A percentile compares a stretch with the other conserved stretches of the same genome.
These are phyloP conservation scores for Pangasius mekongensis DNA, from an alignment of 2,797 vertebrate species.

Conservation along the genomic window DNA sequence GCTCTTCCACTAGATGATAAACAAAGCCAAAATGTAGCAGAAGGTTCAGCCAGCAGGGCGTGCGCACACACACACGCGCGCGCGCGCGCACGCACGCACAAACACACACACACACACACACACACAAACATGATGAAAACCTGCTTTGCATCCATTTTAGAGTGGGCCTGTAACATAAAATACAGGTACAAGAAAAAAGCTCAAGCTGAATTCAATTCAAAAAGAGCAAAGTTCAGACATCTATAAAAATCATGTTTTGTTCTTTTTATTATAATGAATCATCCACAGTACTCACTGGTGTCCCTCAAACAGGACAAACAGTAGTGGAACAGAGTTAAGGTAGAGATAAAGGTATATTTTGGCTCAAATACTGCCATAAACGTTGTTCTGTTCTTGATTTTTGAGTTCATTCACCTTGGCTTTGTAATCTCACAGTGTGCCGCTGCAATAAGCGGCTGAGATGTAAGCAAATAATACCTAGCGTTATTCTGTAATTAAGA, in stretches of 20 bases:
- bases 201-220: not conserved
- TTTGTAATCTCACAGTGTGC: not conserved
- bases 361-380: not conserved
- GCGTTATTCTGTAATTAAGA: not conserved
- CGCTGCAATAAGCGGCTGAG: not conserved
- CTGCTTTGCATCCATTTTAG: not conserved
- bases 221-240: not conserved
- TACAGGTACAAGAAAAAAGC: not conserved
- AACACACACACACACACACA: not conserved
- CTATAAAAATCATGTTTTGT: not conserved
- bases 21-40: constrained; percentile 12
- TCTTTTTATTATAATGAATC: not conserved
- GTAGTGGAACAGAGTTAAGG: not conserved
- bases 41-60: constrained; percentile 4
- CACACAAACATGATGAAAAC: not conserved
- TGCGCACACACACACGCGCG: not conserved
- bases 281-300: not conserved
- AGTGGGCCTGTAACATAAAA: not conserved
- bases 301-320: not conserved
- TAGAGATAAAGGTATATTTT: not conserved
- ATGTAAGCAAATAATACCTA: not conserved
- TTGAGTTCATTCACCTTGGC: not conserved
- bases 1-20: not conserved
- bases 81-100: not conserved
- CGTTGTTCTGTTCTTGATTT: not conserved